Evolutionary conservation across 2,113 vertebrate genomes (phyloP).

Genomic region (Rhagologus leucostigma): DNA sequence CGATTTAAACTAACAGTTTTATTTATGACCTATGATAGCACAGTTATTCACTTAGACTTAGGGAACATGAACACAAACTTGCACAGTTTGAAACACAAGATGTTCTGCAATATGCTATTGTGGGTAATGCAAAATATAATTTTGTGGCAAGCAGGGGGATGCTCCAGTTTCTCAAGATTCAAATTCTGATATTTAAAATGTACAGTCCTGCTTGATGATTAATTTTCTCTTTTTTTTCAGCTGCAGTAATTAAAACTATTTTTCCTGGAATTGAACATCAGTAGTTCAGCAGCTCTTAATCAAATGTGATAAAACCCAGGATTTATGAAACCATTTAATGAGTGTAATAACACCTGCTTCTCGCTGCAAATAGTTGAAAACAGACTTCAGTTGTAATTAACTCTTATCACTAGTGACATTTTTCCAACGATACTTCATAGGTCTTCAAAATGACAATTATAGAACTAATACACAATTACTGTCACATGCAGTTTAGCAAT

Average conservation of each 20-base stretch:
- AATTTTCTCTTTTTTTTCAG: background rate
- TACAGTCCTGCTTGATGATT: constrained; percentile 17
- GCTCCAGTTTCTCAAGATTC: constrained; percentile 34
- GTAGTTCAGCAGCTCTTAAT: constrained; percentile 69
- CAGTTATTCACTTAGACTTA: constrained; percentile 9
- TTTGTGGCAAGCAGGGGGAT: background rate
- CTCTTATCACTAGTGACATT: constrained; percentile 77
- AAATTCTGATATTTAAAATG: constrained; percentile 46
- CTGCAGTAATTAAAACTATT: constrained; percentile 57
- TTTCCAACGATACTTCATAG: constrained; percentile 76
- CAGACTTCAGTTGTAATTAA: constrained; percentile 79
- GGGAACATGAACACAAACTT: constrained; percentile 28
- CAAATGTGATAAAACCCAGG: constrained; percentile 71
- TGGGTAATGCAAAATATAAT: constrained; percentile 46
- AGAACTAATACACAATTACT: constrained; percentile 79
- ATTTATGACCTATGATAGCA: constrained; percentile 42
- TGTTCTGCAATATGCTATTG: constrained; percentile 39
- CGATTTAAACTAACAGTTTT: constrained; percentile 42
- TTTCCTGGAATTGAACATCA: constrained; percentile 61
- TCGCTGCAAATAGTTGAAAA: constrained; percentile 73
- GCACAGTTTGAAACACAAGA: constrained; percentile 51
- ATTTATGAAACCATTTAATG: constrained; percentile 77
- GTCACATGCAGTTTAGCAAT: constrained; percentile 78
- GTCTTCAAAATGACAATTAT: constrained; percentile 79
- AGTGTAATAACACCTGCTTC: constrained; percentile 75